A percentile compares a stretch with the other conserved stretches of the same genome.
phyloP scores from a whole-genome alignment of 1,140 invertebrate genomes.

The Caenorhabditis remanei region DNA sequence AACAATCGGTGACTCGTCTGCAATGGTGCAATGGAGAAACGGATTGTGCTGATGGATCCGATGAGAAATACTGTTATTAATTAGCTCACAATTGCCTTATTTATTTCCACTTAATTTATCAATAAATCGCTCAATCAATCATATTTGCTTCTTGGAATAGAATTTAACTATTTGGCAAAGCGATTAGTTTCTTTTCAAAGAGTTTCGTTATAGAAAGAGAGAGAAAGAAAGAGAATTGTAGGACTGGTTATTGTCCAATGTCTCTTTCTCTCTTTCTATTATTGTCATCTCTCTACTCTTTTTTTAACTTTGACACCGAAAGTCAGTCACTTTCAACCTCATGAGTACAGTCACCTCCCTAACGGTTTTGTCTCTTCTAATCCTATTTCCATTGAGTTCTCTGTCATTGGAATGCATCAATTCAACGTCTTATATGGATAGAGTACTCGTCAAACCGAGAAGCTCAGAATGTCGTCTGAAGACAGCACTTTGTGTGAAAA shows the following conservation, averaged over 20 bases:
- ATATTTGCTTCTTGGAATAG: conserved; percentile 1
- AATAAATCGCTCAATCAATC: not conserved
- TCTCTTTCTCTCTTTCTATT: not conserved
- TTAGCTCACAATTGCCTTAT: not conserved
- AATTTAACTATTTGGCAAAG: conserved; percentile 31
- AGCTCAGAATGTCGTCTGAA: conserved; percentile 35
- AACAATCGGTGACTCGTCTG: conserved; percentile 63
- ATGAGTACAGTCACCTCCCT: not conserved
- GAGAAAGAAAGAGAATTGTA: not conserved
- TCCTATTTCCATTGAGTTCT: not conserved
- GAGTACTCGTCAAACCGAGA: conserved; percentile 17
- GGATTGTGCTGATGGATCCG: conserved; percentile 67
- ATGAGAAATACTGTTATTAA: conserved; percentile 69
- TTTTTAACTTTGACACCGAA: conserved; percentile 44
- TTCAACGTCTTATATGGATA: conserved; percentile 46
- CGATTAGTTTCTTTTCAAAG: conserved; percentile 39
- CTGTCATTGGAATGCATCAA: conserved; percentile 30
- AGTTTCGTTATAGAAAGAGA: not conserved
- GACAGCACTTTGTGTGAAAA: conserved; percentile 37
- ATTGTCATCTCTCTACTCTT: not conserved
- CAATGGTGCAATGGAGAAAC: conserved; percentile 66
- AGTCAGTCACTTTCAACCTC: conserved; percentile 42
- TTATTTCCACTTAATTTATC: conserved; percentile 34
- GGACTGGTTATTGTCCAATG: conserved; percentile 24
- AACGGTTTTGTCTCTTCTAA: not conserved